Evolutionary conservation across 37 sponge, comb jelly and placozoan species (phyloP).

Genomic region (Cliona cf. orientalis): DNA sequence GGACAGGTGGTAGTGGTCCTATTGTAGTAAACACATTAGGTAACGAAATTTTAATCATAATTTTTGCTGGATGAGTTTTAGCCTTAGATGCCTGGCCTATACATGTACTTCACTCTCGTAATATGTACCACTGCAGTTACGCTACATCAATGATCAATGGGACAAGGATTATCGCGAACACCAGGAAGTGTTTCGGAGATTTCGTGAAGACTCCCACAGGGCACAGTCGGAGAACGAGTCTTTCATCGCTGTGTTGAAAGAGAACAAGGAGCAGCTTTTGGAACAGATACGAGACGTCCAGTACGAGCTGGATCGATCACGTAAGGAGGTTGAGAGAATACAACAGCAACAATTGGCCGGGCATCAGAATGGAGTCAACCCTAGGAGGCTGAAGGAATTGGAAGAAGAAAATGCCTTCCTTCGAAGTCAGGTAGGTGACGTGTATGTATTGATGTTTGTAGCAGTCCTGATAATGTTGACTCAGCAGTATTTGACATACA

Average conservation of each 20-base stretch:
- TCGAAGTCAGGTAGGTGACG: conserved; percentile 37
- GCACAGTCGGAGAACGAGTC: conserved; percentile 46
- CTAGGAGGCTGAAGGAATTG: conserved; percentile 12
- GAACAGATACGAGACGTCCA: background rate
- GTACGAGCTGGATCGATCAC: background rate
- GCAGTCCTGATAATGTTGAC: conserved; percentile 19
- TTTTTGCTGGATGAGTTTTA: no score
- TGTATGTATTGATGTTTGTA: background rate
- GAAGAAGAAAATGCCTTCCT: conserved; percentile 47
- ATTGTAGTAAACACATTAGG: no score
- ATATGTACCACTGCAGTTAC: conserved; percentile 51
- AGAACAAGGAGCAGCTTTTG: background rate
- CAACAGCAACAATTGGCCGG: no score
- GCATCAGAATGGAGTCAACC: background rate
- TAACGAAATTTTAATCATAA: no score
- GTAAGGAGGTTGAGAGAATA: background rate
- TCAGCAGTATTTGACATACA: conserved; percentile 59
- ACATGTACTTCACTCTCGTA: no score
- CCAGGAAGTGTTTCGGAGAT: conserved; percentile 32
- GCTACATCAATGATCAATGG: conserved; percentile 64
- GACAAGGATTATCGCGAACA: conserved; percentile 58
- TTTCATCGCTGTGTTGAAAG: conserved; percentile 32
- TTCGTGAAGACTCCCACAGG: conserved; percentile 28
- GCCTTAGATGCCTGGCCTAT: no score
- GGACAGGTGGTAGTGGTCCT: no score